Conservation (phyloP, 2,888 invertebrate species). For the Platycheirus albimanus region DNA sequence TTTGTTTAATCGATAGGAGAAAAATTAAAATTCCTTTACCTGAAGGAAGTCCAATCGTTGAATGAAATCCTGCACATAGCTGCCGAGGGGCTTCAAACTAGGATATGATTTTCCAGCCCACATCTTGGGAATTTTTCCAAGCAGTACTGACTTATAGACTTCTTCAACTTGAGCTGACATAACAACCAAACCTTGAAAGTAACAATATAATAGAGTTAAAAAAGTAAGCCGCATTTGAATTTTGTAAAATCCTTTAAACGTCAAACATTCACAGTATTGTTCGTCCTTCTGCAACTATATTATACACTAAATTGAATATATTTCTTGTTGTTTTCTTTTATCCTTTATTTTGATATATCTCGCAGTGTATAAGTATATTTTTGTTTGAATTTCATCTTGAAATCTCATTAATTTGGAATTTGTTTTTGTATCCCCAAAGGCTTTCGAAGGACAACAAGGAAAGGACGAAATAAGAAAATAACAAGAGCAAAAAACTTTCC, state of each 20-base stretch:
- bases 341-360: constrained; percentile 50
- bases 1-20: constrained; percentile 20
- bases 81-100: constrained; percentile 94
- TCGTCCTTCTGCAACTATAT: too few relatives aligned
- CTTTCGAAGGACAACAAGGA: constrained; percentile 5
- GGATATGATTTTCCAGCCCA: constrained; percentile 96
- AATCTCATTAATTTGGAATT: constrained; percentile 62
- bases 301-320: constrained; percentile 42
- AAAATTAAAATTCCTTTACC: constrained; percentile 83
- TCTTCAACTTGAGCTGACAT: constrained; percentile 94
- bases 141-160: constrained; percentile 91
- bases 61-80: constrained; percentile 93
- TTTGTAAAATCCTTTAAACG: constrained; percentile 19
- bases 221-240: constrained; percentile 18
- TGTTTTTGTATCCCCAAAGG: constrained; percentile 25
- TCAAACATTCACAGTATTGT: constrained; percentile 41
- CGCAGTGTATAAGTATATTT: too few relatives aligned
- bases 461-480: neutral
- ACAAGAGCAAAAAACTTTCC: constrained; percentile 5
- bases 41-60: constrained; percentile 92
- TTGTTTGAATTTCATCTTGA: constrained; percentile 8
- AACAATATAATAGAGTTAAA: constrained; percentile 32
- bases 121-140: constrained; percentile 91
- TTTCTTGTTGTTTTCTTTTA: neutral
- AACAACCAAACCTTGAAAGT: constrained; percentile 90